Base-by-base conservation (phyloP, 2,797 vertebrate species). In the Cichlasoma orientale region DNA sequence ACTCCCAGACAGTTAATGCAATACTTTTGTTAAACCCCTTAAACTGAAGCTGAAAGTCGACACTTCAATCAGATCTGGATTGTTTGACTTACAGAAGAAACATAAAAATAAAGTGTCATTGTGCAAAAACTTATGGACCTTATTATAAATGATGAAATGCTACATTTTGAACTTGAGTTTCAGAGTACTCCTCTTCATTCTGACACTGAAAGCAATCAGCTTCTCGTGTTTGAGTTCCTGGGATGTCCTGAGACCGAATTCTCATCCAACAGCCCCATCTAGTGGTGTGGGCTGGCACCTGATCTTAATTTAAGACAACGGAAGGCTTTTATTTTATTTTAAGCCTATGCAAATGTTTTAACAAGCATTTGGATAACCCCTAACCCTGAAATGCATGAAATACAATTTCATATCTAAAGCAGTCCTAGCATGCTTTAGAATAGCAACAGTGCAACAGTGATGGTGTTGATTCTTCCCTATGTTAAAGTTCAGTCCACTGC, bases 191-290 rank as follows among this genome's bases (percentile, higher is more conserved):
- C 7, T 27, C 68, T 84, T 82, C 33, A 73, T 57, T 73, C 16
- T 72, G 25, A 82, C 50, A 59, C 21, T 50, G 55, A 75, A 14
- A 68, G 44, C 33, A 71, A 44, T 2, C 5, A 68, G n/a, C 29
- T 85, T 56, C 36, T 57, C 63, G 56, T 19, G 3, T 10, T 78
- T 7, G 23, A 56, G 73, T 74, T 89, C 47, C 36, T 70, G 25
- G 47, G 38, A 72, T 47, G 52, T 72, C 53, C 66, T 4, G 29
- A 1, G 2, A 25, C 2, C 56, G 14, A 18, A 69, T 61, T 9
- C 13, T 72, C 31, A 74, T 78, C 70, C 55, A 86, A 85, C 78
- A 84, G 2, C 70, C 0, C 90, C 89, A 88, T 82, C 91, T 86
- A 73, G 86, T 91, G 90, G 88, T 69, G 50, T 9, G 7, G 4